Percentiles rank a stretch among this genome's conserved stretches.
Evolutionary conservation across 1,140 invertebrate genomes (phyloP).

Genomic region (Atta colombica): DNA sequence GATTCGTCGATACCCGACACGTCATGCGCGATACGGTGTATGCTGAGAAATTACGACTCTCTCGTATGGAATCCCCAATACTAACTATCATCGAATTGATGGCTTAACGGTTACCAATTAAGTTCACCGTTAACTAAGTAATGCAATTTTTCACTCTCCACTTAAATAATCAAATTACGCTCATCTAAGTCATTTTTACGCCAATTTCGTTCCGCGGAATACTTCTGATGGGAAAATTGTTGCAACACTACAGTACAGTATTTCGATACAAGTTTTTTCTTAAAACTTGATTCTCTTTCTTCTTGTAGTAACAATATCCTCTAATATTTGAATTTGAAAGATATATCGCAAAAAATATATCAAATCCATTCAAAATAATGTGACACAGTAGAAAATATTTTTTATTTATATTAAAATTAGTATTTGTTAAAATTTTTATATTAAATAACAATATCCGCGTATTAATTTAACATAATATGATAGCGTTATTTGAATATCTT

Average conservation of each 20-base stretch:
- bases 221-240: not conserved
- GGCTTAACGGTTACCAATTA: slow-evolving; percentile 19
- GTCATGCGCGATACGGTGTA: not conserved
- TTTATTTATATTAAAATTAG: too few relatives aligned
- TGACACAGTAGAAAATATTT: too few relatives aligned
- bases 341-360: not conserved
- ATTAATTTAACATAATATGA: too few relatives aligned
- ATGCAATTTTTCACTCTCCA: slow-evolving; percentile 21
- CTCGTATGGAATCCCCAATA: not conserved
- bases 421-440: too few relatives aligned
- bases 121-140: slow-evolving; percentile 11
- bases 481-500: too few relatives aligned
- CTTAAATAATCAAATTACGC: slow-evolving; percentile 38
- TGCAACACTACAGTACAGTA: not conserved
- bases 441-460: too few relatives aligned
- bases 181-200: slow-evolving; percentile 5
- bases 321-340: not conserved
- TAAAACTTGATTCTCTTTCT: not conserved
- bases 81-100: not conserved
- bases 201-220: not conserved
- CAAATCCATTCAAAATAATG: not conserved
- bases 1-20: slow-evolving; percentile 30
- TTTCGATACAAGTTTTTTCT: not conserved
- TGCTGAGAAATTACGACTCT: slow-evolving; percentile 13
- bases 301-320: too few relatives aligned